A percentile compares a stretch with the other conserved stretches of the same genome.
phyloP scores from a whole-genome alignment of 2,113 vertebrate species.

The Myiopsitta monachus region DNA sequence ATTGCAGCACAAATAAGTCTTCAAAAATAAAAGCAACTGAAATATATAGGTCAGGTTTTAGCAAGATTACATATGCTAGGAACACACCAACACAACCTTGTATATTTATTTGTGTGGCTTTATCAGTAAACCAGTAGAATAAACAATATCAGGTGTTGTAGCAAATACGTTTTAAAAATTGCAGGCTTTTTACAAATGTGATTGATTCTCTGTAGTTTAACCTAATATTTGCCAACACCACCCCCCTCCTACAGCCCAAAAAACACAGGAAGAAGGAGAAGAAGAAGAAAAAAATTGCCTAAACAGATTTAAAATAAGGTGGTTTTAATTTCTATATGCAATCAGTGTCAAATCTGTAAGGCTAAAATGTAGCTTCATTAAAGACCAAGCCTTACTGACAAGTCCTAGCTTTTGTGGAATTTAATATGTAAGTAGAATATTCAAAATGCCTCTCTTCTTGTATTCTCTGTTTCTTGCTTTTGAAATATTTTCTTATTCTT shows the following conservation, averaged over 20 bases:
- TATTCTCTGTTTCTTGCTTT: not conserved
- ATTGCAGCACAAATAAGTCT: not conserved
- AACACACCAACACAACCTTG: not conserved
- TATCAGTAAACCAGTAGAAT: not conserved
- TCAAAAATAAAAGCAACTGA: not conserved
- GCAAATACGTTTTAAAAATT: not conserved
- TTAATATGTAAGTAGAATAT: not conserved
- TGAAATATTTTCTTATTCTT: not conserved
- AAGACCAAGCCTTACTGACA: not conserved
- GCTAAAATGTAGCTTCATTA: not conserved
- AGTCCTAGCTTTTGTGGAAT: not conserved
- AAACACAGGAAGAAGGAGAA: not conserved
- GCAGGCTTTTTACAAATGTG: not conserved
- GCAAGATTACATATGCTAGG: not conserved
- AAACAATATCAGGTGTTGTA: not conserved
- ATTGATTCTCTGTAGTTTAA: not conserved
- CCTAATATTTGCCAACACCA: not conserved
- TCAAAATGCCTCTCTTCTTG: not conserved
- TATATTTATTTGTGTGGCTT: not conserved
- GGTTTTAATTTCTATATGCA: not conserved
- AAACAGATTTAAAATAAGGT: not conserved
- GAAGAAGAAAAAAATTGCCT: not conserved
- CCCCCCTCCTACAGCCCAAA: too few species aligned
- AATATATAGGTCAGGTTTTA: not conserved
- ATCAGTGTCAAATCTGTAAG: accelerated